These are phyloP conservation scores for Alectura lathami DNA, from an alignment of 2,113 vertebrate genomes.

Conservation along the genomic window DNA sequence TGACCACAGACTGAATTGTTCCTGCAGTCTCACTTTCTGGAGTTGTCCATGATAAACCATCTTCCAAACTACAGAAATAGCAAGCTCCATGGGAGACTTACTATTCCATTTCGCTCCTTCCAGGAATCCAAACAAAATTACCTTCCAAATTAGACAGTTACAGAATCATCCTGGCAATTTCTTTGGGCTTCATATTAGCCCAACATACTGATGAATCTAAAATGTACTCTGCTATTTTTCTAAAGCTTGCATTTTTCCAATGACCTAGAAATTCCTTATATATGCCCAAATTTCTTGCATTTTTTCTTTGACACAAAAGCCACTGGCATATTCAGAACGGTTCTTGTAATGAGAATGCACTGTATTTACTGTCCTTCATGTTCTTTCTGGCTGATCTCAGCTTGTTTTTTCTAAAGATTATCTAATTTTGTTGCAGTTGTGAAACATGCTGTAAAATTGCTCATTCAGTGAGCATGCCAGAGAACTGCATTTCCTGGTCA, in stretches of 20 bases:
- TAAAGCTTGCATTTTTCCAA: background rate
- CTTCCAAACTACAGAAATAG: background rate
- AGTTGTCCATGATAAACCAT: background rate
- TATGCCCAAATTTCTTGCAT: background rate
- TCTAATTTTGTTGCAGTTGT: background rate
- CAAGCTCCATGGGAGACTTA: background rate
- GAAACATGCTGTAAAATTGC: background rate
- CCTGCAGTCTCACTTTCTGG: background rate
- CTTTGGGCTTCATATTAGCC: background rate
- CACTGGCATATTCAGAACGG: background rate
- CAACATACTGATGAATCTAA: background rate
- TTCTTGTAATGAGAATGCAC: background rate
- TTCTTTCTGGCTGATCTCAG: background rate
- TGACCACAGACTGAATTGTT: background rate
- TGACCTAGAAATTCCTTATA: background rate
- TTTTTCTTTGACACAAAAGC: background rate
- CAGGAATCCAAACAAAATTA: background rate
- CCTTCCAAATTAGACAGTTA: background rate
- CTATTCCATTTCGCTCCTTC: background rate
- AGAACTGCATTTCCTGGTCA: background rate
- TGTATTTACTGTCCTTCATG: background rate
- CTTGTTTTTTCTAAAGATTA: background rate
- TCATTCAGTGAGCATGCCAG: background rate
- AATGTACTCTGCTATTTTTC: background rate
- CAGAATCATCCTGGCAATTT: background rate